A percentile compares a stretch with the other conserved stretches of the same genome.
phyloP scores from a whole-genome alignment of 2,113 vertebrate genomes.

The Mellivora capensis region DNA sequence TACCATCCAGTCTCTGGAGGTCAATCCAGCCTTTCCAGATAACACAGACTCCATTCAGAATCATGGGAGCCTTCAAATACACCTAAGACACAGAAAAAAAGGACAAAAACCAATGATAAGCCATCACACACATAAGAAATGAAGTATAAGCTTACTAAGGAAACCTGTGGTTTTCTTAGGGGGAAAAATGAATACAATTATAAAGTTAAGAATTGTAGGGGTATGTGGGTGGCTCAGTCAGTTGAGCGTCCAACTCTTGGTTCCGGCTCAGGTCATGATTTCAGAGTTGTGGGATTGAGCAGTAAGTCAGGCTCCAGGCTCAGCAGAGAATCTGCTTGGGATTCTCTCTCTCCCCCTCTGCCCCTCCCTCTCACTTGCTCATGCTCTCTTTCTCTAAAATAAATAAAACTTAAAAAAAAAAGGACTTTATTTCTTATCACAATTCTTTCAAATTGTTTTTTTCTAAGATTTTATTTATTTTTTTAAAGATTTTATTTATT shows the following conservation, averaged over 20 bases:
- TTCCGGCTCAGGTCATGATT: neutral
- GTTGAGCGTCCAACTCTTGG: neutral
- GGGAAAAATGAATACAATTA: neutral
- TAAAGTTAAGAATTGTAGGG: slow-evolving; percentile 21
- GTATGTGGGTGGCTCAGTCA: neutral
- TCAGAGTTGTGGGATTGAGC: neutral
- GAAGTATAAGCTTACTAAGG: slow-evolving; percentile 42
- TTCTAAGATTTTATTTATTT: too few species aligned
- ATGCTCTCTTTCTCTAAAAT: neutral
- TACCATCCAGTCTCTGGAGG: slow-evolving; percentile 97
- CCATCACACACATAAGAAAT: neutral
- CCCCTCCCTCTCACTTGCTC: neutral
- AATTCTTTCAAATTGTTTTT: neutral
- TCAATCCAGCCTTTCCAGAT: slow-evolving; percentile 99
- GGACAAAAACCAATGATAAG: slow-evolving; percentile 21
- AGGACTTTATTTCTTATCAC: slow-evolving; percentile 28
- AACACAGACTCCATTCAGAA: slow-evolving; percentile 98
- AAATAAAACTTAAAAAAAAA: neutral
- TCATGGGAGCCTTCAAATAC: slow-evolving; percentile 98
- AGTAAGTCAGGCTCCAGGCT: too few species aligned
- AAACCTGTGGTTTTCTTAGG: neutral
- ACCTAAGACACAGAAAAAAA: slow-evolving; percentile 86
- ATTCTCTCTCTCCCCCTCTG: neutral
- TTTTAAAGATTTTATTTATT: too few species aligned
- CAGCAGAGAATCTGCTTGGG: too few species aligned